Percentiles rank a stretch among this genome's conserved stretches.
Evolutionary conservation across 2,888 invertebrate species (phyloP).

Genomic region (Aspidiotus destructor): DNA sequence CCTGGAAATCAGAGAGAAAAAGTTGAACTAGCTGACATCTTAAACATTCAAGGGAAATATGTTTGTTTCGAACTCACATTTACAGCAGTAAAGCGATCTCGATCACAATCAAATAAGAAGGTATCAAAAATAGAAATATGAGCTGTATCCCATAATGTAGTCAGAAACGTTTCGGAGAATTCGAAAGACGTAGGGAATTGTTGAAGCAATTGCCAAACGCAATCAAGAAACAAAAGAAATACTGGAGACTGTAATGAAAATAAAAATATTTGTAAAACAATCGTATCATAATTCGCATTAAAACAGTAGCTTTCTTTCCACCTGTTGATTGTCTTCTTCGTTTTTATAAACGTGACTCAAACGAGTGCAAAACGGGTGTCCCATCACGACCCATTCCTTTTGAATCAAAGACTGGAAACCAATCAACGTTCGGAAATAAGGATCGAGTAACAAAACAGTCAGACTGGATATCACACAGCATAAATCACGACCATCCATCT

Average conservation of each 20-base stretch:
- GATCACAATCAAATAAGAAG: slow-evolving; percentile 80
- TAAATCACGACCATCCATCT: slow-evolving; percentile 76
- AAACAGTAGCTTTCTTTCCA: slow-evolving; percentile 5
- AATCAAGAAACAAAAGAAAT: slow-evolving; percentile 84
- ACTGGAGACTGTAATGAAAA: slow-evolving; percentile 60
- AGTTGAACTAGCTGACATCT: not conserved
- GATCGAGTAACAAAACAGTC: slow-evolving; percentile 77
- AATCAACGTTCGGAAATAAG: slow-evolving; percentile 65
- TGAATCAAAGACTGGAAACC: slow-evolving; percentile 87
- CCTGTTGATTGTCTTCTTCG: slow-evolving; percentile 36
- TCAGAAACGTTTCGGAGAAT: slow-evolving; percentile 84
- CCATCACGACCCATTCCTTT: slow-evolving; percentile 89
- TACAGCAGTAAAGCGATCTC: slow-evolving; percentile 60
- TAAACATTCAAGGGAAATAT: not conserved
- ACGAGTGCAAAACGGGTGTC: slow-evolving; percentile 70
- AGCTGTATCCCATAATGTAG: slow-evolving; percentile 81
- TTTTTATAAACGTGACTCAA: slow-evolving; percentile 39
- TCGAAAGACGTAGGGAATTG: slow-evolving; percentile 85
- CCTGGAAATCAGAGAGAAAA: slow-evolving; percentile 39
- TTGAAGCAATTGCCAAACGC: slow-evolving; percentile 79
- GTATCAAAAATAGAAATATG: slow-evolving; percentile 84
- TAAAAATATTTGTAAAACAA: not conserved
- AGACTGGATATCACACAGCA: slow-evolving; percentile 78
- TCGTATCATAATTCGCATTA: not conserved
- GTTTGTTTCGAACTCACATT: slow-evolving; percentile 44